Evolutionary conservation across 2,797 vertebrate species (phyloP).

Genomic region (Prionace glauca): DNA sequence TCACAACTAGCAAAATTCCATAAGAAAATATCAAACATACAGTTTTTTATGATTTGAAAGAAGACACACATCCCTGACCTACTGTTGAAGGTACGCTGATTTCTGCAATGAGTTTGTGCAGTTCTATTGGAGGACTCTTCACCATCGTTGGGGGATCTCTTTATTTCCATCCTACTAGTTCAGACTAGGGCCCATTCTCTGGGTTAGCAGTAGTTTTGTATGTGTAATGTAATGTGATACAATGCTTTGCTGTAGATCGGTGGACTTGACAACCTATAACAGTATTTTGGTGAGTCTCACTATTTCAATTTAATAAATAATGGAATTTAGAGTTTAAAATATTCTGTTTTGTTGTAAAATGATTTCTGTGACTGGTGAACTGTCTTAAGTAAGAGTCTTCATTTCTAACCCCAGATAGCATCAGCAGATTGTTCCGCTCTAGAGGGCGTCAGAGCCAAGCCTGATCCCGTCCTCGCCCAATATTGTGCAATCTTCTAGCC

Average conservation of each 20-base stretch:
- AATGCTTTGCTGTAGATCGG: neutral
- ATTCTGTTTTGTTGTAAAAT: neutral
- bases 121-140: neutral
- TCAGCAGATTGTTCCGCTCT: neutral
- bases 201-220: neutral
- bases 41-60: neutral
- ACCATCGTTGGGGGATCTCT: neutral
- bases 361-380: neutral
- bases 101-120: slow-evolving; percentile 15
- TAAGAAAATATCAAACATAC: neutral
- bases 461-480: neutral
- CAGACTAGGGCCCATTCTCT: neutral
- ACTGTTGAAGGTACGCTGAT: neutral
- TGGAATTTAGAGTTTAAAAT: neutral
- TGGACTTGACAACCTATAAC: neutral
- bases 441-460: neutral
- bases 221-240: neutral
- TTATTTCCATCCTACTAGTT: neutral
- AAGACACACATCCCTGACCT: neutral
- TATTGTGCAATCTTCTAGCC: neutral
- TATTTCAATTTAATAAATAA: slow-evolving; percentile 15
- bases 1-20: neutral
- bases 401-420: neutral
- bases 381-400: neutral
- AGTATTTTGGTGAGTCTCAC: slow-evolving; percentile 21